A percentile compares a stretch with the other conserved stretches of the same genome.
Conservation (phyloP, 2,113 vertebrate species). For the Hypocryptadius cinnamomeus region DNA sequence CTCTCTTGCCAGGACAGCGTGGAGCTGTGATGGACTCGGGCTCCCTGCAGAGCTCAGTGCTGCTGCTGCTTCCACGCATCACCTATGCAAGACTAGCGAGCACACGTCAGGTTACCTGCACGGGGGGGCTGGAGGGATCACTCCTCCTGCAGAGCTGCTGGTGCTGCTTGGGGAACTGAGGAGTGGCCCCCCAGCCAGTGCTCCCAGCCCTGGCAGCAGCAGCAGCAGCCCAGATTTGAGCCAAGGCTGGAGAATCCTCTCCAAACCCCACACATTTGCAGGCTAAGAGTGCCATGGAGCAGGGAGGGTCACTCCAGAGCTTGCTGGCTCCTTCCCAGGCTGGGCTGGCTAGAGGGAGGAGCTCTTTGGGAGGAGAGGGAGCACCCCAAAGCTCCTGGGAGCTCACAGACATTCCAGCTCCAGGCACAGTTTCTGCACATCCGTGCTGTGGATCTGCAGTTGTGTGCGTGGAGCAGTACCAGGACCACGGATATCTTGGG, state of each 20-base stretch:
- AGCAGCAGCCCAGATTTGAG: background rate
- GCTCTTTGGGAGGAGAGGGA: background rate
- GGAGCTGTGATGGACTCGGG: background rate
- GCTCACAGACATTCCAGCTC: slow-evolving; percentile 6
- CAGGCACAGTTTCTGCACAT: background rate
- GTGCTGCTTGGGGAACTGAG: background rate
- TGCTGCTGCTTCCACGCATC: background rate
- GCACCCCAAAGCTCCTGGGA: background rate
- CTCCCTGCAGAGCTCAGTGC: background rate
- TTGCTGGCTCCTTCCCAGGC: background rate
- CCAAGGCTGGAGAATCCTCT: background rate
- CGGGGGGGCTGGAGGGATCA: background rate
- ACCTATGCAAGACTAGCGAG: slow-evolving; percentile 28
- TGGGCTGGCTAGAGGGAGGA: background rate
- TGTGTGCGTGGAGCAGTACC: background rate
- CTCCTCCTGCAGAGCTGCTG: background rate
- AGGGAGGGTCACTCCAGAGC: background rate
- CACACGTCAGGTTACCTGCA: background rate
- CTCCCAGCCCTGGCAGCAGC: background rate
- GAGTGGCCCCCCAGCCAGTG: background rate
- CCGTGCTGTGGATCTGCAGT: background rate
- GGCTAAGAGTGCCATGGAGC: background rate
- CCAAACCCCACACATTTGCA: background rate
- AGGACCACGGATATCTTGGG: background rate
- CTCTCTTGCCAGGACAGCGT: background rate